Evolutionary conservation across 2,797 vertebrate genomes (phyloP).

Genomic region (Chromobotia macracanthus): DNA sequence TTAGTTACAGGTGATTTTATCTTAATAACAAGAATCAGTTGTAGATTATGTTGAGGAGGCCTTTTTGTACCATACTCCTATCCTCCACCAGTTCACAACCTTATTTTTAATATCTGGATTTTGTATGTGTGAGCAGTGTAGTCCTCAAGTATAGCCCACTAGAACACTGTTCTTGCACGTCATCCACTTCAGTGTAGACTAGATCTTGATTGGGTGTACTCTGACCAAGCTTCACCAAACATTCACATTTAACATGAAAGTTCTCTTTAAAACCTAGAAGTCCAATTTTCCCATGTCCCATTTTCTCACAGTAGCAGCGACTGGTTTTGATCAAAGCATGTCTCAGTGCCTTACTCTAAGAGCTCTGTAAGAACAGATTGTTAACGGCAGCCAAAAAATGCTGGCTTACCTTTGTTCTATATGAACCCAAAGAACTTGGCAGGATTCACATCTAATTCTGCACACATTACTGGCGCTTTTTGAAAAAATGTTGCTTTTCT

Average conservation of each 20-base stretch:
- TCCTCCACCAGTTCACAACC: background rate
- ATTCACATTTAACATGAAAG: background rate
- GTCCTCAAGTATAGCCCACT: constrained; percentile 2
- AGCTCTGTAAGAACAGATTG: constrained; percentile 6
- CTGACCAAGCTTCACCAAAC: constrained; percentile 50
- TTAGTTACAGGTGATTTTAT: no score
- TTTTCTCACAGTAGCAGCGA: constrained; percentile 44
- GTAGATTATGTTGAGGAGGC: background rate
- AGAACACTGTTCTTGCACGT: constrained; percentile 7
- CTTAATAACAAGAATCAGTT: background rate
- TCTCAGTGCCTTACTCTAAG: constrained; percentile 4
- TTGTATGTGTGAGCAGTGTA: no score
- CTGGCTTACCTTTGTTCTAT: constrained; percentile 35
- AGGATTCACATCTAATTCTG: constrained; percentile 18
- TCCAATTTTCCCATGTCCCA: constrained; percentile 6
- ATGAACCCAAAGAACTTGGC: constrained; percentile 39
- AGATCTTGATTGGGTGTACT: constrained; percentile 50
- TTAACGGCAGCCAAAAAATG: constrained; percentile 23
- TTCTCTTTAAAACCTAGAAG: constrained; percentile 8
- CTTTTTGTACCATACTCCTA: background rate
- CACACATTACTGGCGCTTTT: constrained; percentile 52
- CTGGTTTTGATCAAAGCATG: constrained; percentile 34
- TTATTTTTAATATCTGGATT: constrained; percentile 14
- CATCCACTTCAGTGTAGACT: constrained; percentile 31
- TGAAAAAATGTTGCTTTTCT: constrained; percentile 56